phyloP scores from a whole-genome alignment of 1,140 invertebrate genomes.

The Agrilus planipennis region DNA sequence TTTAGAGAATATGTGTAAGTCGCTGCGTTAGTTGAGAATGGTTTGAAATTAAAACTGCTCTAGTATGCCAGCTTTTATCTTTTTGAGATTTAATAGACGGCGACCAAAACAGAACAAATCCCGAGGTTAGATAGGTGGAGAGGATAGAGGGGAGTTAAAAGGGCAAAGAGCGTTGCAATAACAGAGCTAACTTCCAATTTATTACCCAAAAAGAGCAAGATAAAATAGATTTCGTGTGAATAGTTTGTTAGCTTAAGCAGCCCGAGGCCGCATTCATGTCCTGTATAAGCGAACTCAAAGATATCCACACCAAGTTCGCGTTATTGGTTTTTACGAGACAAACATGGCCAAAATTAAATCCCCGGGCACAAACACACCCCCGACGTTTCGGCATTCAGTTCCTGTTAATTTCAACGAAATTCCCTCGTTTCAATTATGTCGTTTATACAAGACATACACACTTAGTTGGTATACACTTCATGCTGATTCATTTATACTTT shows the following conservation, averaged over 20 bases:
- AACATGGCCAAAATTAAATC: constrained; percentile 33
- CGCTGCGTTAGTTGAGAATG: too few relatives aligned
- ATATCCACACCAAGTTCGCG: constrained; percentile 9
- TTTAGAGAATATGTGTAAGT: too few relatives aligned
- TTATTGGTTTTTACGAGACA: constrained; percentile 33
- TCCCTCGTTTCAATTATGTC: constrained; percentile 12
- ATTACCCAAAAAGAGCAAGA: constrained; percentile 8
- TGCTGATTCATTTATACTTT: too few relatives aligned
- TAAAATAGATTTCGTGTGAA: constrained; percentile 14
- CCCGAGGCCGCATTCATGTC: constrained; percentile 4
- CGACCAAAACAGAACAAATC: too few relatives aligned
- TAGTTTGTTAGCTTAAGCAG: constrained; percentile 10
- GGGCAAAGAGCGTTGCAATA: constrained; percentile 2
- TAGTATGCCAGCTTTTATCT: too few relatives aligned
- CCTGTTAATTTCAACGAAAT: constrained; percentile 24
- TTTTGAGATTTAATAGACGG: too few relatives aligned
- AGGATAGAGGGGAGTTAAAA: too few relatives aligned
- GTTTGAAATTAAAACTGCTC: too few relatives aligned
- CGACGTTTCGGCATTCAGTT: constrained; percentile 33
- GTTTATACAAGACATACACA: too few relatives aligned
- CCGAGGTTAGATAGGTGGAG: too few relatives aligned
- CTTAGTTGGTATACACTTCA: too few relatives aligned
- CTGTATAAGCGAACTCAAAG: constrained; percentile 9
- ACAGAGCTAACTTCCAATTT: constrained; percentile 7
- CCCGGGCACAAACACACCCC: constrained; percentile 25